Conservation (phyloP, 2,888 invertebrate species). For the Rugalucina vietnamica region DNA sequence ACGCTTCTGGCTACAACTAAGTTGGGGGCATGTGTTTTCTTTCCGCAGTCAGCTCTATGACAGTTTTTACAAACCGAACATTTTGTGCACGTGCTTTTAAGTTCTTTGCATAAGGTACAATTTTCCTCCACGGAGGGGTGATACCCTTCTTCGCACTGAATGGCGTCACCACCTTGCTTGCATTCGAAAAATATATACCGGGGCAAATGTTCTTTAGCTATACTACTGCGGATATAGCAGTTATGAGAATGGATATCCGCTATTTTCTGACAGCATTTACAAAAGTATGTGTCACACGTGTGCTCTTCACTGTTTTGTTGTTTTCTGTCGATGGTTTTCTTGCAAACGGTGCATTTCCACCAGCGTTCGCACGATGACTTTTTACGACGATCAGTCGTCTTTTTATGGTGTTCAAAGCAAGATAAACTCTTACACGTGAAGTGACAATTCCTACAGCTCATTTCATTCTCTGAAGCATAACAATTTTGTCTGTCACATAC, state of each 20-base stretch:
- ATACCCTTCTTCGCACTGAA: conserved; percentile 30
- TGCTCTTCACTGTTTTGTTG: conserved; percentile 26
- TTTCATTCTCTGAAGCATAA: conserved; percentile 4
- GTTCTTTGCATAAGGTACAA: background rate
- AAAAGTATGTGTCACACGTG: conserved; percentile 26
- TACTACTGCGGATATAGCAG: background rate
- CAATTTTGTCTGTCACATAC: conserved; percentile 26
- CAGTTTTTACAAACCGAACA: background rate
- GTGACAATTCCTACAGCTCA: conserved; percentile 34
- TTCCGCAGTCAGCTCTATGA: background rate
- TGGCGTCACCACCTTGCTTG: conserved; percentile 19
- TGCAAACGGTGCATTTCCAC: conserved; percentile 36
- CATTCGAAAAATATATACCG: conserved; percentile 35
- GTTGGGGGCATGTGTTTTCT: background rate
- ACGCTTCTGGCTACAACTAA: background rate
- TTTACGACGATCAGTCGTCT: background rate
- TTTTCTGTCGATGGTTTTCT: conserved; percentile 21
- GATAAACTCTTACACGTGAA: conserved; percentile 28
- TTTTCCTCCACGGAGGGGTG: background rate
- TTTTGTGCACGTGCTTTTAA: background rate
- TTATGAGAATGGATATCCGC: conserved; percentile 20
- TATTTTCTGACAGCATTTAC: conserved; percentile 28
- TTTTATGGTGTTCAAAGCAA: conserved; percentile 40
- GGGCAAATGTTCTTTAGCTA: background rate
- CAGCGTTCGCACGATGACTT: conserved; percentile 28